phyloP scores from a whole-genome alignment of 2,113 vertebrate species.

The Lonchura striata region DNA sequence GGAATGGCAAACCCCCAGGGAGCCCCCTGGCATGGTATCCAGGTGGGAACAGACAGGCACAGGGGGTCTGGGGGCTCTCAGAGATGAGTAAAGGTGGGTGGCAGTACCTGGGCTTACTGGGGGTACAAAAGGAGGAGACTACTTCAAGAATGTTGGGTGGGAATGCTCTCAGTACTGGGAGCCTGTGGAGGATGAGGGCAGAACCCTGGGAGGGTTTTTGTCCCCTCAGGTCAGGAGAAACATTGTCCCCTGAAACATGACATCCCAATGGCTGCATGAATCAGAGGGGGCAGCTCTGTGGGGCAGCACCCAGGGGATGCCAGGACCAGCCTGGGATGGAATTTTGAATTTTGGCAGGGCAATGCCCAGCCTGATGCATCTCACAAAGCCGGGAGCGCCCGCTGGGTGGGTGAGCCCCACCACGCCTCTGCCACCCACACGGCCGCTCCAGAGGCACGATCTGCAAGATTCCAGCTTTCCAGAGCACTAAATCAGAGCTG shows the following conservation, averaged over 20 bases:
- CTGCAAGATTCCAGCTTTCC: background rate
- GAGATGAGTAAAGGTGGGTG: background rate
- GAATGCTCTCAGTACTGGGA: background rate
- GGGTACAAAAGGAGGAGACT: background rate
- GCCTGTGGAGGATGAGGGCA: rapidly evolving
- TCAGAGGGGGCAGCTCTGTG: background rate
- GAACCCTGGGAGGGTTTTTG: background rate
- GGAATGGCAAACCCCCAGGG: background rate
- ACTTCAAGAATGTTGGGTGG: background rate
- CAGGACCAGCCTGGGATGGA: background rate
- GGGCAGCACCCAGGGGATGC: background rate
- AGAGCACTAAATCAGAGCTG: background rate
- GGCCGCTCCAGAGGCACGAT: background rate
- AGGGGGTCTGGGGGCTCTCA: background rate
- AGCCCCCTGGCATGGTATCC: background rate
- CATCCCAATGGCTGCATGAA: rapidly evolving
- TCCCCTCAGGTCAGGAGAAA: background rate
- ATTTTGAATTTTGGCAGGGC: background rate
- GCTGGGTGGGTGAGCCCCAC: background rate
- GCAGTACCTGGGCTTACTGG: background rate
- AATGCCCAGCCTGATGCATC: background rate
- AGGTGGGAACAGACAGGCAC: background rate
- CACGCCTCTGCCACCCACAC: background rate
- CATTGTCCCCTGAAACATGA: rapidly evolving
- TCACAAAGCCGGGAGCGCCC: background rate